Evolutionary conservation across 2,888 invertebrate genomes (phyloP), one percentile per base, ranked within the genome.

Genomic region (Alloplasta piceator): DNA sequence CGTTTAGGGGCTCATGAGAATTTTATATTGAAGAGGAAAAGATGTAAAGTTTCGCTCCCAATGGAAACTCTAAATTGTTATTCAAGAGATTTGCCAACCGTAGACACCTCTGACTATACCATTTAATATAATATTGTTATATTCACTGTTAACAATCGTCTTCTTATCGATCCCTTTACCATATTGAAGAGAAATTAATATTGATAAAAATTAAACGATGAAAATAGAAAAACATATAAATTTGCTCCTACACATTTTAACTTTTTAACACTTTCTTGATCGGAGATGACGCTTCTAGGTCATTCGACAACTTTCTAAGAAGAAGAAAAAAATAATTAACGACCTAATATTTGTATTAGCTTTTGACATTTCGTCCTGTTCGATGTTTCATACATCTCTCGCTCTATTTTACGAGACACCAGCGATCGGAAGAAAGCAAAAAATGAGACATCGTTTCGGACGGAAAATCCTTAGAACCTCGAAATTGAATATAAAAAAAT

Each of bases 11-110:
- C 70, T 43, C 26, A 55, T 14, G 12, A 39, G 43, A 64, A 60
- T 78, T 78, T 81, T 73, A 58, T 72, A 77, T 70, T 26, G 5
- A 41, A 64, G 10, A 46, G 9, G 26, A 72, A 67, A 72, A 71
- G 70, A 83, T 80, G 84, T 82, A 84, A 87, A 87, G 86, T 88
- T 90, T 88, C 87, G 84, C 85, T 87, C 60, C 52, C 68, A 83
- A 75, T 82, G 80, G 87, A 86, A 87, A 89, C 87, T 90, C 86
- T 86, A 85, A 87, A 90, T 90, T 88, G 89, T 91, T 90, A 86
- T 89, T 89, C 89, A 85, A 89, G 90, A 89, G 86, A 85, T 85
- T 89, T 87, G 89, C 88, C 89, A 87, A 88, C 86, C 88, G 90
- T 90, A 89, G 90, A 88, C 87, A 85, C 77, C 26, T 71, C 75